Conservation (phyloP, 1,140 invertebrate species). For the Calephelis virginiensis region DNA sequence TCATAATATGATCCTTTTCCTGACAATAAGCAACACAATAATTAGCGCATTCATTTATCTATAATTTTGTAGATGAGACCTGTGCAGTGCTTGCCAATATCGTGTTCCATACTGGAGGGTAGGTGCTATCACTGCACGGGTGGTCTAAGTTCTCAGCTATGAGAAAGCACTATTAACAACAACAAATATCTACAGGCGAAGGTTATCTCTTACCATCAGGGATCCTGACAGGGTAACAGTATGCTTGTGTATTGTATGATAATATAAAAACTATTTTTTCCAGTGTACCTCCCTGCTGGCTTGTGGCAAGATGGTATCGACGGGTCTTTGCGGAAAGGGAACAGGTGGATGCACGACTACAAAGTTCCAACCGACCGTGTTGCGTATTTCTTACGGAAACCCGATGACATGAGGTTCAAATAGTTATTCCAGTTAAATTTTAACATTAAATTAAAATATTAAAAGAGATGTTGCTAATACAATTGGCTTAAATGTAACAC, state of each 20-base stretch:
- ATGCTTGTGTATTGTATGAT: background rate
- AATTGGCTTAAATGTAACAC: background rate
- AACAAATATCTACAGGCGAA: too few species aligned
- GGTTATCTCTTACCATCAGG: too few species aligned
- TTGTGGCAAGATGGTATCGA: slow-evolving; percentile 95
- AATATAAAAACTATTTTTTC: slow-evolving; percentile 22
- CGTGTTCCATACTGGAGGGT: too few species aligned
- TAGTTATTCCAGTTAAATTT: background rate
- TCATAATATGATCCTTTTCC: too few species aligned
- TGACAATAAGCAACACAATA: too few species aligned
- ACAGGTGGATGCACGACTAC: slow-evolving; percentile 93
- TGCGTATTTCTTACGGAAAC: slow-evolving; percentile 91
- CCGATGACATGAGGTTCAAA: slow-evolving; percentile 88
- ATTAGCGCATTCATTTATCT: too few species aligned
- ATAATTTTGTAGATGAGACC: too few species aligned
- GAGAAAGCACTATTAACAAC: too few species aligned
- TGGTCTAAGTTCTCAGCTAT: too few species aligned
- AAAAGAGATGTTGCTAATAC: background rate
- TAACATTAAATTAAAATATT: background rate
- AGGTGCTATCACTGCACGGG: too few species aligned
- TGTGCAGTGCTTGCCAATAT: too few species aligned
- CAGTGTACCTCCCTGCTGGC: slow-evolving; percentile 91
- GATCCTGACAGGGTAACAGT: too few species aligned
- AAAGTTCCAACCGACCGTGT: slow-evolving; percentile 87
- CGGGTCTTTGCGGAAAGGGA: slow-evolving; percentile 90